A percentile compares a stretch with the other conserved stretches of the same genome.
phyloP scores from a whole-genome alignment of 2,888 invertebrate genomes.

The Biston stratarius region DNA sequence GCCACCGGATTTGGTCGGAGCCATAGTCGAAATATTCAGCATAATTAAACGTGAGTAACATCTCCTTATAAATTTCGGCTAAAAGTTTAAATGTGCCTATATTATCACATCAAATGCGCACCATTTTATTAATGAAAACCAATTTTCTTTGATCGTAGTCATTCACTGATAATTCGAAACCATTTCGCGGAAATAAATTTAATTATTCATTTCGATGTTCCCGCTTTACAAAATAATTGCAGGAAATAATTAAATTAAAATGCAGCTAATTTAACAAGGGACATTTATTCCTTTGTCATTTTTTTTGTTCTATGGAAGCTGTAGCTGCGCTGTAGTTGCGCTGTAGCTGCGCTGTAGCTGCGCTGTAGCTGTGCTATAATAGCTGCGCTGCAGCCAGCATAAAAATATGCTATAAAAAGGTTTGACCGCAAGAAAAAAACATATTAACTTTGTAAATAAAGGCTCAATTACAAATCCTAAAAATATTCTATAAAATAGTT shows the following conservation, averaged over 20 bases:
- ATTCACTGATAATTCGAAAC: constrained; percentile 5
- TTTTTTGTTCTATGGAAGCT: neutral
- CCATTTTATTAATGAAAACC: constrained; percentile 14
- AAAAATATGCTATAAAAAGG: too few relatives aligned
- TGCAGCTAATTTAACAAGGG: neutral
- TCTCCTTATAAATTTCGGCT: neutral
- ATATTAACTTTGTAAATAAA: too few relatives aligned
- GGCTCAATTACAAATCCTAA: too few relatives aligned
- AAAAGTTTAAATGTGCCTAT: neutral
- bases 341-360: too few relatives aligned
- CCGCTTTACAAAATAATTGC: neutral
- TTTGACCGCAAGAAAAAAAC: too few relatives aligned
- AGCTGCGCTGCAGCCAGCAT: too few relatives aligned
- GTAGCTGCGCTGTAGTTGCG: too few relatives aligned
- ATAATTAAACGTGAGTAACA: too few relatives aligned
- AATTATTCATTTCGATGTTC: constrained; percentile 14
- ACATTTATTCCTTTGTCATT: neutral
- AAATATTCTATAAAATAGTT: too few relatives aligned
- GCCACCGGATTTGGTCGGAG: too few relatives aligned
- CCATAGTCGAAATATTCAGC: too few relatives aligned
- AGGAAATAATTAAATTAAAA: constrained; percentile 8
- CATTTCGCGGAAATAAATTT: constrained; percentile 13
- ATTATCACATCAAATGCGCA: neutral
- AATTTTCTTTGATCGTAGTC: constrained; percentile 26
- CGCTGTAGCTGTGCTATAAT: too few relatives aligned